Evolutionary conservation across 2,888 invertebrate genomes (phyloP).

Genomic region (Sinhomidia bicolor): DNA sequence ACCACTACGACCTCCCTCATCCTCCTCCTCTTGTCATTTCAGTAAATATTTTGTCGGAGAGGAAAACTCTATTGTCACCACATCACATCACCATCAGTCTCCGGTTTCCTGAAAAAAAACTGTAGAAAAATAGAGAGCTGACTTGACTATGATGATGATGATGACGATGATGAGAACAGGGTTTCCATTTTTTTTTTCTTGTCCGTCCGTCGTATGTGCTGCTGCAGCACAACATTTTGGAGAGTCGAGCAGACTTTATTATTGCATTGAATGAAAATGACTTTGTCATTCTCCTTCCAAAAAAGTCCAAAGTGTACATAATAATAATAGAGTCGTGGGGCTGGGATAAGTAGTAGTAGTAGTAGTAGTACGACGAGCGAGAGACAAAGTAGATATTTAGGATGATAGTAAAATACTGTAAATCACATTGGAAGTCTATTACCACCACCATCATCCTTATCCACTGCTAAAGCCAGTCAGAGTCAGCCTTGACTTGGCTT

Average conservation of each 20-base stretch:
- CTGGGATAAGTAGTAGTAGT: not conserved
- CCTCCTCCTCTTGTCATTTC: conserved; percentile 9
- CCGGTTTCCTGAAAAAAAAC: conserved; percentile 23
- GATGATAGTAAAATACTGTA: conserved; percentile 18
- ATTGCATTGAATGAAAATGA: conserved; percentile 43
- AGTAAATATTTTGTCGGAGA: conserved; percentile 44
- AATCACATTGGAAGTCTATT: conserved; percentile 65
- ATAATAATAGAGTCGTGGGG: not conserved
- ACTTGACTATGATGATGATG: too few species aligned
- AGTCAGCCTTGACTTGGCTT: not conserved
- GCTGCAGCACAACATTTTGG: not conserved
- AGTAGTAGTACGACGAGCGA: too few species aligned
- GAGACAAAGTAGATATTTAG: conserved; percentile 16
- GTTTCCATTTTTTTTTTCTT: not conserved
- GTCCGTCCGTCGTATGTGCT: not conserved
- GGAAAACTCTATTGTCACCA: conserved; percentile 21
- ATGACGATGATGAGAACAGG: not conserved
- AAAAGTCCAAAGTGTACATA: not conserved
- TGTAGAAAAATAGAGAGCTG: conserved; percentile 12
- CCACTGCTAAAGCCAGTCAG: not conserved
- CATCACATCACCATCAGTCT: conserved; percentile 41
- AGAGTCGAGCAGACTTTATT: not conserved
- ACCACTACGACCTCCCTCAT: too few species aligned
- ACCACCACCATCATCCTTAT: not conserved
- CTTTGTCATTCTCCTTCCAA: not conserved